Conservation (phyloP, 37 sponge, comb jelly and placozoan genomes). For the Chondrosia reniformis region DNA sequence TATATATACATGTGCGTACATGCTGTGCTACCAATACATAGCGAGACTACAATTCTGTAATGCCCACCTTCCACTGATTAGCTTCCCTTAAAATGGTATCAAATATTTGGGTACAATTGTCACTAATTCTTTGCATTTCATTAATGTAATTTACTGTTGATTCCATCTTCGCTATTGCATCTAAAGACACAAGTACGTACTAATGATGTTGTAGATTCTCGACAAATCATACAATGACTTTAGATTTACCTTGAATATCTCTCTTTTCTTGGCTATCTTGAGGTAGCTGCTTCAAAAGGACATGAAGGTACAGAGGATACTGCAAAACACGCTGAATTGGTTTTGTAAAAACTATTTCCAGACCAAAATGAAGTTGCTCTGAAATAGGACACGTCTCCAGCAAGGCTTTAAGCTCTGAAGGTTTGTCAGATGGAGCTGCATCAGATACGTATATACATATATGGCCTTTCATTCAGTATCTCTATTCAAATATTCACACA, state of each 20-base stretch:
- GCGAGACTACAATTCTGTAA: neutral
- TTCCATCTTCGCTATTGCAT: slow-evolving; percentile 55
- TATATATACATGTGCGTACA: neutral
- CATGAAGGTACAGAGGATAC: slow-evolving; percentile 76
- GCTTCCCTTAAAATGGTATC: slow-evolving; percentile 36
- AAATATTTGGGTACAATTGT: slow-evolving; percentile 51
- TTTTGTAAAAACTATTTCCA: neutral
- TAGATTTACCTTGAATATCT: slow-evolving; percentile 27
- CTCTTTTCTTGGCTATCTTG: slow-evolving; percentile 45
- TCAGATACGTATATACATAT: neutral
- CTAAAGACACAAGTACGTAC: slow-evolving; percentile 15
- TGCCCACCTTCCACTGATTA: slow-evolving; percentile 25
- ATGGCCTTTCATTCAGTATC: too few relatives aligned
- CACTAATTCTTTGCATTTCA: slow-evolving; percentile 76
- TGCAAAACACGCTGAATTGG: slow-evolving; percentile 61
- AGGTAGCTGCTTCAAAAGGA: slow-evolving; percentile 40
- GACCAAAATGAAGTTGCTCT: neutral
- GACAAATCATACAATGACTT: too few relatives aligned
- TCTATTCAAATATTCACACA: too few relatives aligned
- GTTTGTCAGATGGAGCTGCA: neutral
- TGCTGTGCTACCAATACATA: neutral
- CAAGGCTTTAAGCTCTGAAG: too few relatives aligned
- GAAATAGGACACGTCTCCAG: neutral
- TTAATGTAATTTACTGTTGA: slow-evolving; percentile 69
- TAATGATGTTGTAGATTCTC: neutral